These are phyloP conservation scores for Gymnothorax reevesii DNA, from an alignment of 2,797 vertebrate species.

Conservation along the genomic window DNA sequence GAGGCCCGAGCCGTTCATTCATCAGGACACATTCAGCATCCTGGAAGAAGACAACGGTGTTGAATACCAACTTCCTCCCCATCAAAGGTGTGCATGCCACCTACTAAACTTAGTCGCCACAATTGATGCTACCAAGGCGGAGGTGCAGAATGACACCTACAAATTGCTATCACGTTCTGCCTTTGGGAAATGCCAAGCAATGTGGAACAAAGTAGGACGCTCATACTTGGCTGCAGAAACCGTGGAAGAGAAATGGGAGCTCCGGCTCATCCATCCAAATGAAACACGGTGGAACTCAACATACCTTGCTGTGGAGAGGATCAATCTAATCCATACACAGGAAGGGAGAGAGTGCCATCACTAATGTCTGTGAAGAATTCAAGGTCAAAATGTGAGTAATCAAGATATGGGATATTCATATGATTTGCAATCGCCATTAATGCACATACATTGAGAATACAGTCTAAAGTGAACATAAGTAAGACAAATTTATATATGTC, in stretches of 20 bases:
- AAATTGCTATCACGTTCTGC: constrained; percentile 32
- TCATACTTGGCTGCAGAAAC: constrained; percentile 39
- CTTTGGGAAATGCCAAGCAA: constrained; percentile 44
- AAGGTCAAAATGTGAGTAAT: constrained; percentile 14
- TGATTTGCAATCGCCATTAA: neutral
- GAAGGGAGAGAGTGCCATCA: neutral
- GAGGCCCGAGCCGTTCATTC: no score
- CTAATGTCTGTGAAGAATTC: constrained; percentile 11
- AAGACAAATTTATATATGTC: no score
- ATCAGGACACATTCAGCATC: no score
- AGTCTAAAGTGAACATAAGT: no score
- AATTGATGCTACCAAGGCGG: constrained; percentile 38
- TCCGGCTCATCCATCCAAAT: constrained; percentile 40
- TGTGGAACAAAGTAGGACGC: constrained; percentile 35
- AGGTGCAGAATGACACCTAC: constrained; percentile 37
- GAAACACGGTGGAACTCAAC: constrained; percentile 33
- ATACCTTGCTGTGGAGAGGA: constrained; percentile 40
- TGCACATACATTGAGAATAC: no score
- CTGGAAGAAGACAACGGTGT: no score
- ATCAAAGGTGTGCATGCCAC: constrained; percentile 34
- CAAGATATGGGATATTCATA: no score
- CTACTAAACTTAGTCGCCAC: constrained; percentile 30
- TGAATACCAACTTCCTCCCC: neutral
- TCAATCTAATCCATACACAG: constrained; percentile 21
- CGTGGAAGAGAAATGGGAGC: constrained; percentile 36